Base-by-base conservation (phyloP, 2,888 invertebrate species). In the Carterocephalus palaemon region DNA sequence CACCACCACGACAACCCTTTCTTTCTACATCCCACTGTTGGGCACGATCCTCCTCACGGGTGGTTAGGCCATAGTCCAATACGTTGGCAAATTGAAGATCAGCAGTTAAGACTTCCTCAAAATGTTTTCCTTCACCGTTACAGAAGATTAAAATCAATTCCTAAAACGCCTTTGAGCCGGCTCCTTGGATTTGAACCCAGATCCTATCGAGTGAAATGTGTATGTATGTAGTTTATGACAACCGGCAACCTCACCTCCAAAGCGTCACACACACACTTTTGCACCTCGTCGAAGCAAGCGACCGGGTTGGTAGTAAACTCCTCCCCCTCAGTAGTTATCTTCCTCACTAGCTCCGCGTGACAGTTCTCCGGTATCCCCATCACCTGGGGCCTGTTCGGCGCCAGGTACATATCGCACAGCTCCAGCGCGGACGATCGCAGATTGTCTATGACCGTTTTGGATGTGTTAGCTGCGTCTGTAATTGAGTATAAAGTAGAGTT, bases 251-350 rank as follows among this genome's bases (percentile, higher is more conserved):
- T 64, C 79, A 92, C 59, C 91, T 83, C 85, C 7, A 86, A 60
- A 22, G 85, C 85, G 48, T 79, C 91, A 51, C 91, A 91, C 16
- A 93, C 89, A 40, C 89, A 90, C 49, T 89, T 86, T 75, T 95
- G 93, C 9, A 95, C 89, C 49, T 94, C 93, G 67, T 97, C 96
- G 73, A 97, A 97, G 89, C 96, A 95, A 2, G 89, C 84, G 46
- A 94, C 92, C 0, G 86, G 82, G 26, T 77, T 84, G 23, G 62
- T 74, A 0, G 76, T 69, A 34, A 86, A 86, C 43, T 82, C 82
- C 17, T 81, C 84, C 1, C 82, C 84, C 40, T 85, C 84, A 0
- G 75, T 82, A 1, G 82, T 85, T 41, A 86, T 81, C 48, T 80
- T 83, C 36, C 83, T 67, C 23, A 85, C 85, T 0, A 85, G 54